Evolutionary conservation across 2,888 invertebrate genomes (phyloP).

Genomic region (Encarsia formosa): DNA sequence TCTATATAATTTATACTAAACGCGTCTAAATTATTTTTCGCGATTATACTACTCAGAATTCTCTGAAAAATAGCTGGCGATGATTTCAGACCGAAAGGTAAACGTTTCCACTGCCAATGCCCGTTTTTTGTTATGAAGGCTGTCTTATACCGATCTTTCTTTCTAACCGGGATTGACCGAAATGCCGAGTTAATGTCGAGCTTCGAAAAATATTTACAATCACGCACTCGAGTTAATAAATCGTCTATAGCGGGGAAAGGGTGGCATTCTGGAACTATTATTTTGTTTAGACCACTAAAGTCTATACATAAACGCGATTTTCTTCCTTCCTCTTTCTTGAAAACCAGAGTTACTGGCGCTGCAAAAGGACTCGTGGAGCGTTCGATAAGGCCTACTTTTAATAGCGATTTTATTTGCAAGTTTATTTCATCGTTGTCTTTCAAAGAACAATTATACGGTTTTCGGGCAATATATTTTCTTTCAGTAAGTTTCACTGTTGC

Average conservation of each 20-base stretch:
- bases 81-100: constrained; percentile 23
- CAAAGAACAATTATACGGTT: constrained; percentile 28
- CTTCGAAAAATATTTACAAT: constrained; percentile 26
- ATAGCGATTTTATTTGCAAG: constrained; percentile 28
- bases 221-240: constrained; percentile 24
- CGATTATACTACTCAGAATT: constrained; percentile 20
- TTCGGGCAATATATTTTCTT: constrained; percentile 27
- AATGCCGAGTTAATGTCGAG: constrained; percentile 34
- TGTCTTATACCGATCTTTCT: constrained; percentile 28
- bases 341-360: constrained; percentile 29
- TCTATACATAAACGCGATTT: constrained; percentile 31
- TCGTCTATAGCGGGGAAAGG: constrained; percentile 32
- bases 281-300: constrained; percentile 31
- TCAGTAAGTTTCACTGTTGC: constrained; percentile 27
- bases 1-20: constrained; percentile 25
- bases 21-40: constrained; percentile 12
- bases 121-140: constrained; percentile 22
- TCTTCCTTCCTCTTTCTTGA: no score
- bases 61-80: constrained; percentile 27
- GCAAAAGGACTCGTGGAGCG: constrained; percentile 33
- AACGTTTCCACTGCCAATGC: constrained; percentile 21
- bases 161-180: constrained; percentile 31
- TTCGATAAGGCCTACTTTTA: constrained; percentile 31
- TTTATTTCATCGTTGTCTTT: constrained; percentile 33
- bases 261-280: constrained; percentile 29